phyloP scores from a whole-genome alignment of 2,113 vertebrate species.

The Collichthys lucidus region DNA sequence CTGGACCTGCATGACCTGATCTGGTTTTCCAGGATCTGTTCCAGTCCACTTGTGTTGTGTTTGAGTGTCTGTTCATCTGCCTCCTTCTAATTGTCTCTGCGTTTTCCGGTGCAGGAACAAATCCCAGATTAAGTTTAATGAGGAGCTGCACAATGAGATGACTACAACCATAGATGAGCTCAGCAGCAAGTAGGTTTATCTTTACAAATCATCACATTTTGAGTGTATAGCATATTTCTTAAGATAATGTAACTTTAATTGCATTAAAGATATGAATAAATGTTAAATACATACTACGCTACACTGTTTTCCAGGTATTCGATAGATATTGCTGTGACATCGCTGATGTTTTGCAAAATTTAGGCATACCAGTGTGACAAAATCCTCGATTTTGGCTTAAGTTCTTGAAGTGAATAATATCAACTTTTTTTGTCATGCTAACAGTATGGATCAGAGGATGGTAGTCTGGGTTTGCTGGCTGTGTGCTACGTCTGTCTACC shows the following conservation, averaged over 20 bases:
- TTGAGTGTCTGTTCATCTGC: slow-evolving; percentile 13
- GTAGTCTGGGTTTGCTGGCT: not conserved
- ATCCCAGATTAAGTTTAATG: slow-evolving; percentile 93
- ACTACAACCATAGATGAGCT: slow-evolving; percentile 95
- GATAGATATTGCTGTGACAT: not conserved
- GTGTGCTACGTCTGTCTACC: not conserved
- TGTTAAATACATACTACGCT: not conserved
- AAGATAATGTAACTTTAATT: not conserved
- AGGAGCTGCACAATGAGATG: slow-evolving; percentile 94
- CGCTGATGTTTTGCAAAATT: not conserved
- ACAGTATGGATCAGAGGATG: not conserved
- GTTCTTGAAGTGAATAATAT: too few relatives aligned
- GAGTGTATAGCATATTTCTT: not conserved
- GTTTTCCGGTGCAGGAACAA: slow-evolving; percentile 85
- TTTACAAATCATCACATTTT: not conserved
- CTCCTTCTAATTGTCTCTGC: slow-evolving; percentile 56
- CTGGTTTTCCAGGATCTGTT: slow-evolving; percentile 57
- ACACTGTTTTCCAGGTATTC: too few relatives aligned
- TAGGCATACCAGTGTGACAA: not conserved
- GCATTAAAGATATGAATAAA: not conserved
- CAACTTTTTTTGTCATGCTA: too few relatives aligned
- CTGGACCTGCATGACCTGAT: slow-evolving; percentile 64
- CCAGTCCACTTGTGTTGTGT: slow-evolving; percentile 11
- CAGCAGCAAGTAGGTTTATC: slow-evolving; percentile 87
- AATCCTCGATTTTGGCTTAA: not conserved